Percentiles rank a stretch among this genome's conserved stretches.
phyloP scores from a whole-genome alignment of 2,888 invertebrate species.

The Drosophila nr. perissopoda region DNA sequence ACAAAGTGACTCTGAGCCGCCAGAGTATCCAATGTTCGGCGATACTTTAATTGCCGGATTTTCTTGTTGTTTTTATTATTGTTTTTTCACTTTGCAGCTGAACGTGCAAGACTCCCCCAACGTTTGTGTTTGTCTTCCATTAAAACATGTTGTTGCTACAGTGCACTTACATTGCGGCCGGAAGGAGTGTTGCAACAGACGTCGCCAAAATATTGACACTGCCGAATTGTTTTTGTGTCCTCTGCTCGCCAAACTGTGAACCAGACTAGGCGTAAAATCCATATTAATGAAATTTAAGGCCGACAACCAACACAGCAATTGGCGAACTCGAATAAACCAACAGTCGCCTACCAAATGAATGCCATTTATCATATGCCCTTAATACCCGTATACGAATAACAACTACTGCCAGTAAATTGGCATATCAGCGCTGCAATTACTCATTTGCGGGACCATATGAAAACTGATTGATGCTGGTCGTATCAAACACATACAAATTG shows the following conservation, averaged over 20 bases:
- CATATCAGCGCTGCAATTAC: conserved; percentile 36
- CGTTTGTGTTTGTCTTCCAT: conserved; percentile 57
- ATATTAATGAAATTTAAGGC: conserved; percentile 61
- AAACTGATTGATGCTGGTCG: conserved; percentile 25
- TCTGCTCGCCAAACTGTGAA: conserved; percentile 24
- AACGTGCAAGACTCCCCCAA: conserved; percentile 9
- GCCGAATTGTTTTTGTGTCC: conserved; percentile 38
- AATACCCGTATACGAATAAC: conserved; percentile 18
- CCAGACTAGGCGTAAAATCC: conserved; percentile 32
- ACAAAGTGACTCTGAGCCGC: not conserved
- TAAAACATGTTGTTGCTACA: conserved; percentile 52
- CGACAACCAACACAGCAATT: conserved; percentile 26
- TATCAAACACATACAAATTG: conserved; percentile 6
- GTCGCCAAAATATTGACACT: conserved; percentile 62
- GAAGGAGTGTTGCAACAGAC: conserved; percentile 37
- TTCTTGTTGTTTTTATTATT: conserved; percentile 38
- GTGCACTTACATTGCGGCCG: conserved; percentile 28
- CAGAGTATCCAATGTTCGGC: not conserved
- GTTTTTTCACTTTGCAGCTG: conserved; percentile 19
- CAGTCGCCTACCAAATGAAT: conserved; percentile 43
- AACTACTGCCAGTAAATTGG: conserved; percentile 6
- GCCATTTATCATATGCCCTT: conserved; percentile 2
- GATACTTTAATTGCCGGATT: not conserved
- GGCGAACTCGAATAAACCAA: conserved; percentile 11
- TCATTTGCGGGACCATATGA: conserved; percentile 10